phyloP scores from a whole-genome alignment of 2,113 vertebrate genomes.

The Neolamprologus sp. region DNA sequence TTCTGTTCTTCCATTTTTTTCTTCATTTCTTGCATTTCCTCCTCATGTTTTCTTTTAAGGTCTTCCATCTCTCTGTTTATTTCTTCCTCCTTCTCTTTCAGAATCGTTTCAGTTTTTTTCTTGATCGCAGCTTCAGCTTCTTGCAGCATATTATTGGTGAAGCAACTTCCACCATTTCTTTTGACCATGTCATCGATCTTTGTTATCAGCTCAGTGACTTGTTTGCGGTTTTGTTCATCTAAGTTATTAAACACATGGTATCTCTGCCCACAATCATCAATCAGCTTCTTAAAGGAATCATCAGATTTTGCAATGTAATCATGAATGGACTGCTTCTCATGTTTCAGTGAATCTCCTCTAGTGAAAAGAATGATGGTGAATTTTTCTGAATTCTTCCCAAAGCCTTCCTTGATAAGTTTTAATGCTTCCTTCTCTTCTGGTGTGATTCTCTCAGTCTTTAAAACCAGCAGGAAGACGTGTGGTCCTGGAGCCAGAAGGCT shows the following conservation, averaged over 20 bases:
- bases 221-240: fast-evolving
- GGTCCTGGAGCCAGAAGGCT: too few relatives aligned
- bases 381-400: background rate
- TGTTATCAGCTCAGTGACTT: background rate
- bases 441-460: too few relatives aligned
- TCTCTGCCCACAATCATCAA: fast-evolving
- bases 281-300: background rate
- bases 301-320: background rate
- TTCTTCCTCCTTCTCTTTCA: background rate
- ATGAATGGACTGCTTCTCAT: fast-evolving
- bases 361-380: background rate
- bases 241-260: fast-evolving
- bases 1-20: background rate
- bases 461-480: too few relatives aligned
- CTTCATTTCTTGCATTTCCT: background rate
- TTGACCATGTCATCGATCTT: background rate
- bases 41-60: background rate
- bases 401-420: too few relatives aligned
- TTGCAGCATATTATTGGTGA: background rate
- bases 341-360: background rate
- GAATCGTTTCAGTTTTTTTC: fast-evolving
- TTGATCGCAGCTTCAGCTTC: background rate
- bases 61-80: background rate
- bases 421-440: too few relatives aligned
- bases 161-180: fast-evolving